Conservation (phyloP, 2,797 vertebrate species). For the Lophius americanus region DNA sequence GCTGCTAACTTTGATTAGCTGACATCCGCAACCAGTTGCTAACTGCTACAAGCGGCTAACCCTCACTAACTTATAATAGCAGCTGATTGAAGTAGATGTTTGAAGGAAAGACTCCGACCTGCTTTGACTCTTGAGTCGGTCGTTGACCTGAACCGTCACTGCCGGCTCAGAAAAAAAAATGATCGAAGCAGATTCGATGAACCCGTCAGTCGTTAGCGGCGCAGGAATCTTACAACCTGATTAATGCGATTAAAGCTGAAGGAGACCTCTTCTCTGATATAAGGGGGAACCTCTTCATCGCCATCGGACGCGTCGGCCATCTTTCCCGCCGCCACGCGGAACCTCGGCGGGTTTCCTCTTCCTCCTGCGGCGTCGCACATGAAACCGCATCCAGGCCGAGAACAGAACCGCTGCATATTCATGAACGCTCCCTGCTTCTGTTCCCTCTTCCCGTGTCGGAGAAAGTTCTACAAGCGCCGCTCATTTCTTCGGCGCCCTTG, state of each 20-base stretch:
- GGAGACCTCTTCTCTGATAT: constrained; percentile 50
- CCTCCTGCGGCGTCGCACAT: background rate
- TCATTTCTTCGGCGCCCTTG: constrained; percentile 39
- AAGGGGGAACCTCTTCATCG: constrained; percentile 43
- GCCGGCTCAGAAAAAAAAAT: constrained; percentile 23
- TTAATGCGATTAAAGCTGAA: constrained; percentile 51
- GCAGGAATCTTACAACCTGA: constrained; percentile 27
- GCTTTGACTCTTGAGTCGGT: background rate
- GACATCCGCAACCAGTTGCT: no score
- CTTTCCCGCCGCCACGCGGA: background rate
- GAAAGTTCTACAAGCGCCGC: constrained; percentile 68
- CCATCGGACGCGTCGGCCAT: background rate
- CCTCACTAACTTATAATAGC: no score
- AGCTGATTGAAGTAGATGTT: no score
- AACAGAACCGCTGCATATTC: constrained; percentile 67
- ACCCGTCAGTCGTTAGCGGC: constrained; percentile 22
- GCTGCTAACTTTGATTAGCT: no score
- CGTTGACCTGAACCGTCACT: constrained; percentile 29
- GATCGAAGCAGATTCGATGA: constrained; percentile 37
- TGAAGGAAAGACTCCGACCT: background rate
- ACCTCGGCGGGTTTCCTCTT: constrained; percentile 2
- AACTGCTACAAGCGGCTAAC: no score
- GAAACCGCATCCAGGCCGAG: constrained; percentile 41
- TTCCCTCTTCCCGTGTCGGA: constrained; percentile 68
- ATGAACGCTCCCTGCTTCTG: constrained; percentile 66